These are phyloP conservation scores for Myotis planiceps DNA, from an alignment of 2,797 vertebrate genomes.

Conservation along the genomic window DNA sequence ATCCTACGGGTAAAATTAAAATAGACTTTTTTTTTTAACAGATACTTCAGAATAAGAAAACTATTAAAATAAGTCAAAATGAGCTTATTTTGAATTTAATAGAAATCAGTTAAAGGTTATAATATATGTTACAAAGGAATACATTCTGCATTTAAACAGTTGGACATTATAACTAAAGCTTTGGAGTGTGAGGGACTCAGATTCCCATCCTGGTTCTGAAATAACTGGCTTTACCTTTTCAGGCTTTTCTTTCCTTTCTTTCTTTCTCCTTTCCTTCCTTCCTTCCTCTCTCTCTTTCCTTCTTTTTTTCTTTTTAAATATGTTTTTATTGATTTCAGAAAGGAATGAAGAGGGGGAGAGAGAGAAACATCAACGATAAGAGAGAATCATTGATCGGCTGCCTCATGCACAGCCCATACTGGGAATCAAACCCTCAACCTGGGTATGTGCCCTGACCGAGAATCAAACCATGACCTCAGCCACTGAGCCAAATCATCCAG, in stretches of 20 bases:
- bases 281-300: too few relatives aligned
- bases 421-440: too few relatives aligned
- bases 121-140: not conserved
- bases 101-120: not conserved
- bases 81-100: not conserved
- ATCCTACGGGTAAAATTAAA: constrained; percentile 14
- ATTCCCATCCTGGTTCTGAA: not conserved
- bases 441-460: too few relatives aligned
- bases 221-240: not conserved
- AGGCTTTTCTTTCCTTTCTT: too few relatives aligned
- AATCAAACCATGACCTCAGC: not conserved
- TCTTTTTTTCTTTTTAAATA: too few relatives aligned
- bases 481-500: not conserved
- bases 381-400: too few relatives aligned
- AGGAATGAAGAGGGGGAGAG: too few relatives aligned
- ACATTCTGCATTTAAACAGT: not conserved
- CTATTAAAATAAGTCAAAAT: constrained; percentile 14
- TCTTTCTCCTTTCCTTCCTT: too few relatives aligned
- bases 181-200: not conserved
- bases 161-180: not conserved
- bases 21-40: constrained; percentile 36
- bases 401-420: too few relatives aligned
- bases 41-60: constrained; percentile 24
- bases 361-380: too few relatives aligned
- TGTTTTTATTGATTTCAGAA: too few relatives aligned